These are phyloP conservation scores for Deilephila porcellus DNA, from an alignment of 2,888 invertebrate species.

Conservation along the genomic window DNA sequence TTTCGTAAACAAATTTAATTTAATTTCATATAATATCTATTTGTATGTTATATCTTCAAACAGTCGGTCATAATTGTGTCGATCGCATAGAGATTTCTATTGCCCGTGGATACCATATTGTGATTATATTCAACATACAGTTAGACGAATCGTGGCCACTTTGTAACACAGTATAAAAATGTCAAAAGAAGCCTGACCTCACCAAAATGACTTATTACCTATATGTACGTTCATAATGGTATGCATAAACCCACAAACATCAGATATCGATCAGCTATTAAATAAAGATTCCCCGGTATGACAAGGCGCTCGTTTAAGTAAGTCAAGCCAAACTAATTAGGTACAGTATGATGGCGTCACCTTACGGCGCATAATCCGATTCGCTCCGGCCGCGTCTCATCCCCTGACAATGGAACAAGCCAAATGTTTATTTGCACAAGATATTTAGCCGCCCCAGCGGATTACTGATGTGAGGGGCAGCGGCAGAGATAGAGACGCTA, in stretches of 20 bases:
- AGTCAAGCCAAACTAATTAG: constrained; percentile 56
- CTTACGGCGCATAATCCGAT: constrained; percentile 78
- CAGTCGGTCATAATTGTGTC: too few relatives aligned
- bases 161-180: too few relatives aligned
- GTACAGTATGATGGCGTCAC: constrained; percentile 63
- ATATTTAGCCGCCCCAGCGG: constrained; percentile 83
- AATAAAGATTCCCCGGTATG: neutral
- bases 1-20: too few relatives aligned
- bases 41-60: too few relatives aligned
- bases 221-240: neutral
- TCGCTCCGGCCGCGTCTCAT: constrained; percentile 69
- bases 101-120: too few relatives aligned
- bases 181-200: too few relatives aligned
- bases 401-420: constrained; percentile 76
- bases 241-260: neutral
- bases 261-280: constrained; percentile 1
- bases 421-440: constrained; percentile 84
- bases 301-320: constrained; percentile 19
- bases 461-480: constrained; percentile 76
- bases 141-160: too few relatives aligned
- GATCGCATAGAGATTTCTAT: too few relatives aligned
- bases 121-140: too few relatives aligned
- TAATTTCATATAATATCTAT: too few relatives aligned
- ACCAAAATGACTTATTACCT: too few relatives aligned
- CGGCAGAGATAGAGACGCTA: constrained; percentile 73